These are phyloP conservation scores for Musca vetustissima DNA, from an alignment of 1,140 invertebrate species.

Conservation along the genomic window DNA sequence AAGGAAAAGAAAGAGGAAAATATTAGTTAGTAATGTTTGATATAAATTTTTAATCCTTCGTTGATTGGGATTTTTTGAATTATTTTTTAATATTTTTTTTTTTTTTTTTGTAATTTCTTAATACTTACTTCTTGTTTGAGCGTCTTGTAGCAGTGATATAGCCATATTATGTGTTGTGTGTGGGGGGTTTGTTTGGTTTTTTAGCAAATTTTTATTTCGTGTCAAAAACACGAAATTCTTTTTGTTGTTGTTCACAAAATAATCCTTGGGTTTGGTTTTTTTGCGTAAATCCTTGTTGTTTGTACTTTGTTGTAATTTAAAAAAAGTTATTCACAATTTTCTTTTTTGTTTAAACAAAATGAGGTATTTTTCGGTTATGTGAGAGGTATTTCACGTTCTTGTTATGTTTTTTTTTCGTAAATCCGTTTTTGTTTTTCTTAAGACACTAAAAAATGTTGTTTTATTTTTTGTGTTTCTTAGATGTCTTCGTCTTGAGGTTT, in stretches of 20 bases:
- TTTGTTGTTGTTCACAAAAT: background rate
- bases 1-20: constrained; percentile 30
- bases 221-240: constrained; percentile 15
- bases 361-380: constrained; percentile 24
- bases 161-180: constrained; percentile 40
- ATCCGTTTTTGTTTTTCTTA: constrained; percentile 1
- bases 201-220: constrained; percentile 1
- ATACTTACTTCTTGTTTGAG: constrained; percentile 53
- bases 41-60: background rate
- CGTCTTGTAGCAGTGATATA: constrained; percentile 54
- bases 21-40: constrained; percentile 27
- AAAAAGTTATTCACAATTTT: background rate
- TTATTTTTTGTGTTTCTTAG: background rate
- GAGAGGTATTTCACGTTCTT: constrained; percentile 26
- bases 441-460: constrained; percentile 5
- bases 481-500: constrained; percentile 15
- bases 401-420: constrained; percentile 28
- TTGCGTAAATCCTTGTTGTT: background rate
- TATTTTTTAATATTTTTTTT: too few relatives aligned
- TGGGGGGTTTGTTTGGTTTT: background rate
- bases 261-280: background rate
- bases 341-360: background rate
- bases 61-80: too few relatives aligned
- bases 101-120: too few relatives aligned
- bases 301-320: constrained; percentile 5